These are phyloP conservation scores for Sus scrofa DNA, from an alignment of 2,113 vertebrate genomes.

Conservation along the genomic window DNA sequence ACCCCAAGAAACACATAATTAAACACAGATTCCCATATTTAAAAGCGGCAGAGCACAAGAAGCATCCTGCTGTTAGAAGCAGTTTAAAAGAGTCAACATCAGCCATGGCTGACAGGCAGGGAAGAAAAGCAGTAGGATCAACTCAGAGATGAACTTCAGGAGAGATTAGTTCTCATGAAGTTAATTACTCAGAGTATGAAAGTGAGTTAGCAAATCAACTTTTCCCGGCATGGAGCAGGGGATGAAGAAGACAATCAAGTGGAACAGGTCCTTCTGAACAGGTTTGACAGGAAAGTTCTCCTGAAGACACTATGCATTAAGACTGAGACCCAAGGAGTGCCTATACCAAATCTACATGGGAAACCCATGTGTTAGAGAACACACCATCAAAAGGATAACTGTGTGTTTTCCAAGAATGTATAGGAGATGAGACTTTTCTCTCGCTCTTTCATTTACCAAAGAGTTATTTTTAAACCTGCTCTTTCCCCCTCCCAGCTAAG, in stretches of 20 bases:
- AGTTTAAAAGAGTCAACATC: neutral
- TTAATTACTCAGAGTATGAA: neutral
- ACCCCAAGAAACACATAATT: constrained; percentile 6
- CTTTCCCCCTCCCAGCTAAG: neutral
- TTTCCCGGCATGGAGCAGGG: neutral
- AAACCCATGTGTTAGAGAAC: neutral
- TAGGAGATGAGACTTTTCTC: neutral
- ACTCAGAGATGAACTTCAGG: neutral
- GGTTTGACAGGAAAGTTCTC: constrained; percentile 61
- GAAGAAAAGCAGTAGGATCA: neutral
- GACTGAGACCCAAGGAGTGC: neutral
- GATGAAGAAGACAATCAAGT: neutral
- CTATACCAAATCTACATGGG: neutral
- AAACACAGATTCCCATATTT: constrained; percentile 44
- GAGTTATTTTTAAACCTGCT: neutral
- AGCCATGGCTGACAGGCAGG: neutral
- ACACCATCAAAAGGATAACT: neutral
- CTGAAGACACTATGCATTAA: neutral
- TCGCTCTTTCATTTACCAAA: neutral
- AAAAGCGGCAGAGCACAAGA: neutral
- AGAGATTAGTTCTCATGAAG: constrained; percentile 14
- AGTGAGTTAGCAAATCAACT: constrained; percentile 37
- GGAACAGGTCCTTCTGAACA: neutral
- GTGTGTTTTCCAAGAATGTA: neutral
- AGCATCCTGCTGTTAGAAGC: neutral